Evolutionary conservation across 2,797 vertebrate genomes (phyloP), one percentile per base, ranked within the genome.

Genomic region (Threskiornis aethiopicus): DNA sequence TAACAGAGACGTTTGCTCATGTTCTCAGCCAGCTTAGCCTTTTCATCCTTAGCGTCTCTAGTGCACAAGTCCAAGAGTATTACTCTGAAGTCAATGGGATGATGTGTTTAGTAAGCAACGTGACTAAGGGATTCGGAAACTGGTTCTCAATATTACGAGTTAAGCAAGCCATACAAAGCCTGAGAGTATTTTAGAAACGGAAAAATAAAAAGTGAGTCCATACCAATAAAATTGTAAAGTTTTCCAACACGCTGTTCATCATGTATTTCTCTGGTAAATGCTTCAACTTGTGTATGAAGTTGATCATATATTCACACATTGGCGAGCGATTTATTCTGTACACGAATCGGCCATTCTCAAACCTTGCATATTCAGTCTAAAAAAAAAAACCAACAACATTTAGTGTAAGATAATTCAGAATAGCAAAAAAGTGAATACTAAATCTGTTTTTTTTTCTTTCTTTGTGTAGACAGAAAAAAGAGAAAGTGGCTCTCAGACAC

Each of bases 231-330:
- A 99, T 99, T 47, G 99, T 99, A 97, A 99, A 99, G 98, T 99
- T 99, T 99, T 99, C 99, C 99, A 99, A 98, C 78, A 99, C 99
- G 20, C 99, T 99, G 98, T 99, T 99, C 99, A 99, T 99, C 99
- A 99, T 99, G 97, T 99, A 99, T 97, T 99, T 99, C 98, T 99
- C 99, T 35, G 99, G 99, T 98, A 99, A 98, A 98, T 99, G 99
- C 97, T 99, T 99, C 95, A 99, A 99, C 97, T 99, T 99, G 98
- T 99, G 99, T 98, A 99, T 99, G 98, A 99, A 99, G 98, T 99
- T 99, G 98, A 99, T 99, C 99, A 99, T 99, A 93, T 99, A 99
- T 99, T 99, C 99, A 98, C 99, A 99, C 99, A 99, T 99, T 0
- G 99, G 99, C 64, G 99, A 99, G 75, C 99, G 98, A 96, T 99